Percentiles rank a stretch among this genome's conserved stretches.
These are phyloP conservation scores for Bombyx huttoni DNA, from an alignment of 2,888 invertebrate species.

Conservation along the genomic window DNA sequence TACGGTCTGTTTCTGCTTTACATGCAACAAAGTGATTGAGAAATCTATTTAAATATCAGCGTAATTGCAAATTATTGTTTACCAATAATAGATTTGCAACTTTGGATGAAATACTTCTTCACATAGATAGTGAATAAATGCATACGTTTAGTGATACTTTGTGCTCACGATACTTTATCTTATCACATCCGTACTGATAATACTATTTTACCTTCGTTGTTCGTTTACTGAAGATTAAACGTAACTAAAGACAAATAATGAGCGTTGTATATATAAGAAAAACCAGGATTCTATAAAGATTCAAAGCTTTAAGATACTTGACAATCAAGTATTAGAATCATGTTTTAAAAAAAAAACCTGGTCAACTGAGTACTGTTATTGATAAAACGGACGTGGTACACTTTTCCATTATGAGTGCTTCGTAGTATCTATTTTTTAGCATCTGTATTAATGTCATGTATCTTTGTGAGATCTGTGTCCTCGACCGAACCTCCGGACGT, in stretches of 20 bases:
- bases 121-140: neutral
- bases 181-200: neutral
- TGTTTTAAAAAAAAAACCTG: too few species aligned
- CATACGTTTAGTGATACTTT: neutral
- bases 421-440: slow-evolving; percentile 7
- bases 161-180: neutral
- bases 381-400: too few species aligned
- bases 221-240: neutral
- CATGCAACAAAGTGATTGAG: neutral
- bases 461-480: slow-evolving; percentile 28
- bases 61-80: neutral
- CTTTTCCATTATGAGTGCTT: neutral
- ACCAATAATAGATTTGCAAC: neutral
- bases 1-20: neutral
- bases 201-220: neutral
- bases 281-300: neutral
- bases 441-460: slow-evolving; percentile 18
- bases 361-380: too few species aligned
- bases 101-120: neutral
- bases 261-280: neutral
- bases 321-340: too few species aligned
- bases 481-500: slow-evolving; percentile 25
- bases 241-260: neutral
- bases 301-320: neutral
- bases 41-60: neutral